phyloP scores from a whole-genome alignment of 2,113 vertebrate species.

The Dicentrarchus labrax region DNA sequence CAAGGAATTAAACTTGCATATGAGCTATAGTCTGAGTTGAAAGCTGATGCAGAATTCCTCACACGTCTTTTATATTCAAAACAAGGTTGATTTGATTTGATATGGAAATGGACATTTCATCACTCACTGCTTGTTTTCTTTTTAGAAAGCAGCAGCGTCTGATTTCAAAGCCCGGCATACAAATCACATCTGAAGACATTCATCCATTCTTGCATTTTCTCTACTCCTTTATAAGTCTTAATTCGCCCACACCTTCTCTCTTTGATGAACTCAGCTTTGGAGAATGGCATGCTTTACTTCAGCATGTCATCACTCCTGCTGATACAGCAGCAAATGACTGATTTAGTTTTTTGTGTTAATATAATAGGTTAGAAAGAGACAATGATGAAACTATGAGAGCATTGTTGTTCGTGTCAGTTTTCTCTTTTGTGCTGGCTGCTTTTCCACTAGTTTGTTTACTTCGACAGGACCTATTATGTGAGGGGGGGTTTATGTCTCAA shows the following conservation, averaged over 20 bases:
- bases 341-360: neutral
- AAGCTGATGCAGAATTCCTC: slow-evolving; percentile 17
- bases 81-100: slow-evolving; percentile 4
- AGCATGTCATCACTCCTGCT: neutral
- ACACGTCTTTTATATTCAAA: neutral
- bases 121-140: neutral
- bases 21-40: neutral
- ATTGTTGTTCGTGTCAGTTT: neutral
- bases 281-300: neutral
- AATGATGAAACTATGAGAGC: neutral
- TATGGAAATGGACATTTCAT: slow-evolving; percentile 11
- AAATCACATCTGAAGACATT: slow-evolving; percentile 8
- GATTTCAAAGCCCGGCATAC: neutral
- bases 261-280: neutral
- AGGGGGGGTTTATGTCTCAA: neutral
- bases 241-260: neutral
- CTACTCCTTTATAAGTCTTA: neutral
- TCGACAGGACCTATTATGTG: neutral
- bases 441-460: neutral
- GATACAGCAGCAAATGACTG: neutral
- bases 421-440: neutral
- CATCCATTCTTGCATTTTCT: slow-evolving; percentile 8
- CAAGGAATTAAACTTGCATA: neutral
- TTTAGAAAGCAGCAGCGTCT: neutral
- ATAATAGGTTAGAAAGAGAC: neutral